Percentiles rank a stretch among this genome's conserved stretches.
These are phyloP conservation scores for Antitype chi DNA, from an alignment of 2,888 invertebrate species.

Conservation along the genomic window DNA sequence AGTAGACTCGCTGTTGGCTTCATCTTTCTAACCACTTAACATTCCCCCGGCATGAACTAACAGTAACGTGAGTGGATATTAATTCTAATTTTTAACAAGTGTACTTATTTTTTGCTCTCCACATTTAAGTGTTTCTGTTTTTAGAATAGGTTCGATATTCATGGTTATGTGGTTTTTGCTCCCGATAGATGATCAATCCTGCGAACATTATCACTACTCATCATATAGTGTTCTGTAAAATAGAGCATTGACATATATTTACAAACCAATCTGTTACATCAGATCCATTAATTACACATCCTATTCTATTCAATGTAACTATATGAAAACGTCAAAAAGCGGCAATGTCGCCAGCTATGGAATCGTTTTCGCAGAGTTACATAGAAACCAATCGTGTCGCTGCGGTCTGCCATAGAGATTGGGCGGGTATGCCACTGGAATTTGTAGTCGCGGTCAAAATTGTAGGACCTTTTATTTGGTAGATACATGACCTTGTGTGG, in stretches of 20 bases:
- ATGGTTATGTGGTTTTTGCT: constrained; percentile 13
- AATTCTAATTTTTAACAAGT: constrained; percentile 58
- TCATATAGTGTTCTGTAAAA: neutral
- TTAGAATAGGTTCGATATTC: constrained; percentile 15
- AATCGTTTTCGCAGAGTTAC: neutral
- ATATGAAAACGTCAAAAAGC: neutral
- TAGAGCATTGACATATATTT: constrained; percentile 4
- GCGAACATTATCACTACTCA: neutral
- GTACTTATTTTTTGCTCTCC: constrained; percentile 39
- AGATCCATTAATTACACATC: neutral
- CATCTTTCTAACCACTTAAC: constrained; percentile 78
- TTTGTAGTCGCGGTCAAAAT: neutral
- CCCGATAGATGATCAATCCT: neutral
- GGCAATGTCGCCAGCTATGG: too few relatives aligned
- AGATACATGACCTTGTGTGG: neutral
- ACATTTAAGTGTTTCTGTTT: constrained; percentile 19
- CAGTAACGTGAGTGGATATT: constrained; percentile 81
- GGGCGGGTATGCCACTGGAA: neutral
- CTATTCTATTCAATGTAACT: neutral
- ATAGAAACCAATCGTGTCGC: neutral
- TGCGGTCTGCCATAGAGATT: neutral
- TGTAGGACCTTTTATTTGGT: neutral
- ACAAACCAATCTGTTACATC: neutral
- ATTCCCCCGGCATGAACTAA: constrained; percentile 82
- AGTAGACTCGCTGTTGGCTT: constrained; percentile 73